A percentile compares a stretch with the other conserved stretches of the same genome.
These are phyloP conservation scores for Mallotus villosus DNA, from an alignment of 2,797 vertebrate genomes.

Conservation along the genomic window DNA sequence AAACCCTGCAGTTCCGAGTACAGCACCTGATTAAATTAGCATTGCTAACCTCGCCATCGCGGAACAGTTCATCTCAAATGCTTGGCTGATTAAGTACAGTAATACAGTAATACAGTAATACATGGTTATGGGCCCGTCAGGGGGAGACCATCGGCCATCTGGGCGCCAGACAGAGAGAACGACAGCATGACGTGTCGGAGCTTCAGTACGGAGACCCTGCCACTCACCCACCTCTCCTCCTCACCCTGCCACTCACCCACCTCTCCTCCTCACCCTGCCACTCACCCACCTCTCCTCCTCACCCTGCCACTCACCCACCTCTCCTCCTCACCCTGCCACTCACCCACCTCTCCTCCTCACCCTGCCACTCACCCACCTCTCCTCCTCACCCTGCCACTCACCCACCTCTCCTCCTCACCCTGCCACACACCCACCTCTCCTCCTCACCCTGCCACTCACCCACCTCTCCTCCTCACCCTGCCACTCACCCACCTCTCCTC, in stretches of 20 bases:
- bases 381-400: neutral
- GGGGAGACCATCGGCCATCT: conserved; percentile 59
- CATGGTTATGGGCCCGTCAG: conserved; percentile 53
- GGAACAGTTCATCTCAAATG: conserved; percentile 66
- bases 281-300: neutral
- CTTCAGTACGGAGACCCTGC: neutral
- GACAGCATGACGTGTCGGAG: neutral
- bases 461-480: too few relatives aligned
- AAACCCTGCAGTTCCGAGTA: conserved; percentile 1
- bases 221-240: neutral
- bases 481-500: neutral
- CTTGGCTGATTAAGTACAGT: conserved; percentile 67
- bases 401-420: neutral
- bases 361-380: neutral
- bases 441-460: neutral
- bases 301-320: neutral
- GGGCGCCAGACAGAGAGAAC: conserved; percentile 39
- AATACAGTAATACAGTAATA: conserved; percentile 62
- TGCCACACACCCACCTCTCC: neutral
- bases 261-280: too few relatives aligned
- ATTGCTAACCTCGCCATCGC: conserved; percentile 64
- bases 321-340: neutral
- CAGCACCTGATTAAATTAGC: conserved; percentile 76
- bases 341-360: neutral
- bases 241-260: too few relatives aligned